Base-by-base conservation (phyloP, 64 coral and sea anemone genomes). In the Stichodactyla helianthus region DNA sequence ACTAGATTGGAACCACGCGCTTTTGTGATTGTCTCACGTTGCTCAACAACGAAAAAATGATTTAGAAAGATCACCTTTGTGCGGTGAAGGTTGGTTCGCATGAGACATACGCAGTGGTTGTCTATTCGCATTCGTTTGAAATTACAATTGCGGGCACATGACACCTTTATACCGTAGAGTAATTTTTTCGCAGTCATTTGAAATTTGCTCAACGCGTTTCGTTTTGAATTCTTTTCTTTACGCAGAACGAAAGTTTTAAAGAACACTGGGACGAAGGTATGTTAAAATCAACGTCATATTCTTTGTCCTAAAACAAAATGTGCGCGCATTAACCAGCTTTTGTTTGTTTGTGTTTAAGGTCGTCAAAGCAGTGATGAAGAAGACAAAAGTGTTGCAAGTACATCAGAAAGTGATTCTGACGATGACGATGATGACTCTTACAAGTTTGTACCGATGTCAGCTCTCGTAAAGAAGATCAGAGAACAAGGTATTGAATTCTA, bases 341-440 rank as follows among this genome's bases (percentile, higher is more conserved):
- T n/a, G 9, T 13, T 7, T 13, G 5, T 8, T 65, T 7, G 9
- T 65, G 1, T 11, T 74, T 3, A 74, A 74, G 68, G 68, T 6
- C 20, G 68, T 0, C 35, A 81, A 81, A 52, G 50, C 15, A 60
- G 12, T 16, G 87, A 88, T 13, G 92, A 89, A 71, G 59, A 62
- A 4, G 22, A 82, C 82, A 83, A 89, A 22, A 77, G 77, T 82
- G 74, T 44, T 11, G 22, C 81, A 71, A 86, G 81, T 68, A 77
- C 70, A 14, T 84, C 76, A 65, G 60, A 84, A 18, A 86, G 79
- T 56, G 91, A 92, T 53, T 92, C 91, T 53, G 86, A 88, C 28
- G 86, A 79, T 10, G 83, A 91, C 35, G 35, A 44, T 5, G 80
- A 59, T 76, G 90, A 92, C 26, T 44, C 82, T 2, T 52, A n/a